These are phyloP conservation scores for Drosophila anomalipes DNA, from an alignment of 2,888 invertebrate genomes.

Conservation along the genomic window DNA sequence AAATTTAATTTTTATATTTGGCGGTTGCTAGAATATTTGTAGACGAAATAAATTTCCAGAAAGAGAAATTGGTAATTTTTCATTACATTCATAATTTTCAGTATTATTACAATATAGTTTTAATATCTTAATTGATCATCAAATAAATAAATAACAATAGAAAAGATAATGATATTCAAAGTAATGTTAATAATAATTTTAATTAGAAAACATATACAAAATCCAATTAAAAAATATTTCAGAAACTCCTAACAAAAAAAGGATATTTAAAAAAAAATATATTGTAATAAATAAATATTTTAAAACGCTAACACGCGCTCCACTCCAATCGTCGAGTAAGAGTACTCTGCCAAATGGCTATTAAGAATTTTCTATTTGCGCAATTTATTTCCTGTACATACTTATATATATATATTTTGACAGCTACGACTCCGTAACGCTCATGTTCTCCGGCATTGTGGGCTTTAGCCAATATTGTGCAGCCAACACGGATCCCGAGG, in stretches of 20 bases:
- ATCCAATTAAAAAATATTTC: neutral
- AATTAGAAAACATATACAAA: neutral
- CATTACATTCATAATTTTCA: neutral
- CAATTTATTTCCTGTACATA: constrained; percentile 57
- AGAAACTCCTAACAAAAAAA: neutral
- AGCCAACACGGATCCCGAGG: constrained; percentile 94
- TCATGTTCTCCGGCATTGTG: constrained; percentile 97
- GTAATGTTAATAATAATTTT: neutral
- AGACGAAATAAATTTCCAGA: no score
- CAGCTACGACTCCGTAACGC: constrained; percentile 95
- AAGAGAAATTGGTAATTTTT: neutral
- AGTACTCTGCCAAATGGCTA: constrained; percentile 14
- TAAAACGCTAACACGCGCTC: neutral
- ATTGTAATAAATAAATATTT: neutral
- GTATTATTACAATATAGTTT: neutral
- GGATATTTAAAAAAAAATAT: neutral
- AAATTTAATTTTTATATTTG: neutral
- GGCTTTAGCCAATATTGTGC: constrained; percentile 97
- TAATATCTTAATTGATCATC: neutral
- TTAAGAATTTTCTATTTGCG: constrained; percentile 55
- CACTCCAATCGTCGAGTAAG: neutral
- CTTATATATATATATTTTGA: constrained; percentile 48
- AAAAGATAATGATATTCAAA: neutral
- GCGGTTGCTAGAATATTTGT: neutral
- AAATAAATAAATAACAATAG: neutral